Evolutionary conservation across 1,140 invertebrate genomes (phyloP).

Genomic region (Uloborus diversus): DNA sequence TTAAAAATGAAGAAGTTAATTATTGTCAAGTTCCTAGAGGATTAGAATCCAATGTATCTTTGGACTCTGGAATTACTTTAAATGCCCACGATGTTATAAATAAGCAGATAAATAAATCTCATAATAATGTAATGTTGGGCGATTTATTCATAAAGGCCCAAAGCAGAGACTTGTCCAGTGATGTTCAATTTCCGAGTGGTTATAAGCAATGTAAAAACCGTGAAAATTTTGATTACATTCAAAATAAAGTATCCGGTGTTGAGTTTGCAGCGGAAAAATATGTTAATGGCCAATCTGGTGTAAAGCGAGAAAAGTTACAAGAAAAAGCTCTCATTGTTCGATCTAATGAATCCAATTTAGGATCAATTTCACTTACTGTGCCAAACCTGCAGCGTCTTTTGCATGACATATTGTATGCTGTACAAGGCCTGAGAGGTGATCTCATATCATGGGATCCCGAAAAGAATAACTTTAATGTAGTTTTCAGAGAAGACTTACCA

Average conservation of each 20-base stretch:
- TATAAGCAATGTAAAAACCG: not conserved
- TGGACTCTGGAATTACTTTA: slow-evolving; percentile 10
- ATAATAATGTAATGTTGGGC: not conserved
- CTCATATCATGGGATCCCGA: slow-evolving; percentile 75
- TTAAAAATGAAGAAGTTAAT: not conserved
- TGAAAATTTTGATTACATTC: not conserved
- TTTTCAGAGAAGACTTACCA: slow-evolving; percentile 70
- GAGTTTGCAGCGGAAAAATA: slow-evolving; percentile 24
- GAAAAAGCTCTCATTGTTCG: not conserved
- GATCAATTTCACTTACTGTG: slow-evolving; percentile 60
- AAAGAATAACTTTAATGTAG: slow-evolving; percentile 74
- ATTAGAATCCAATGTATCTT: not conserved
- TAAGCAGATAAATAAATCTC: slow-evolving; percentile 37
- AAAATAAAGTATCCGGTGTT: slow-evolving; percentile 14
- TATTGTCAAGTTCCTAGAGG: not conserved
- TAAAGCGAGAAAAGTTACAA: slow-evolving; percentile 1
- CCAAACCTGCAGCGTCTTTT: slow-evolving; percentile 66
- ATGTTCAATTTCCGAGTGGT: not conserved
- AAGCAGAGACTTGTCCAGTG: not conserved
- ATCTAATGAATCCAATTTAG: slow-evolving; percentile 37
- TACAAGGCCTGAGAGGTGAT: slow-evolving; percentile 83
- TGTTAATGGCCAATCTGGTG: not conserved
- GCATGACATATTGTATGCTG: slow-evolving; percentile 80
- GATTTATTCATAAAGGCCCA: slow-evolving; percentile 15
- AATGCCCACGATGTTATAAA: slow-evolving; percentile 33